Evolutionary conservation across 2,113 vertebrate species (phyloP).

Genomic region (Apteryx mantelli): DNA sequence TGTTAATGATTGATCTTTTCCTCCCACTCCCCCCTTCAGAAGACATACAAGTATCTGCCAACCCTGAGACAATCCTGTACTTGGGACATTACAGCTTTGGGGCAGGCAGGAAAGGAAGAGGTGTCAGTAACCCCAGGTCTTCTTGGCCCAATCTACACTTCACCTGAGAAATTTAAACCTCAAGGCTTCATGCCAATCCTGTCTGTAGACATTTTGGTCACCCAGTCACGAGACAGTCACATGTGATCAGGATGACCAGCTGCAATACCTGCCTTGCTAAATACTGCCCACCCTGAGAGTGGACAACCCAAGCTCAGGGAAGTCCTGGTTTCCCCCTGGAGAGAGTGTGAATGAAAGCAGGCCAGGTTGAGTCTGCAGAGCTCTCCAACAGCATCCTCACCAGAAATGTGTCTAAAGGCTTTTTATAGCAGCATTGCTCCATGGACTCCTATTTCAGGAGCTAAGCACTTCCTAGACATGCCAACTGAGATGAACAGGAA

Average conservation of each 20-base stretch:
- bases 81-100: background rate
- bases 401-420: background rate
- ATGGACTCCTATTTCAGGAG: fast-evolving
- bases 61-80: background rate
- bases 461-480: background rate
- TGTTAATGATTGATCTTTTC: conserved; percentile 30
- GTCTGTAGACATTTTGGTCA: background rate
- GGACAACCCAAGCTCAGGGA: background rate
- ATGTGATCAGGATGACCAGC: background rate
- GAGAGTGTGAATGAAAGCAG: background rate
- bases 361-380: background rate
- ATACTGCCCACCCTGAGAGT: background rate
- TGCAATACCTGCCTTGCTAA: fast-evolving
- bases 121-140: background rate
- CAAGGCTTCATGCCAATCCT: too few relatives aligned
- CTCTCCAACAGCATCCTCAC: background rate
- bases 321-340: background rate
- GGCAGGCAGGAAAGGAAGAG: background rate
- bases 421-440: background rate
- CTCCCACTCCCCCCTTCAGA: background rate
- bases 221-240: background rate
- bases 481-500: background rate
- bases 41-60: background rate
- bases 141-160: background rate
- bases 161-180: background rate